phyloP scores from a whole-genome alignment of 1,140 invertebrate species.

The Penaeus japonicus region DNA sequence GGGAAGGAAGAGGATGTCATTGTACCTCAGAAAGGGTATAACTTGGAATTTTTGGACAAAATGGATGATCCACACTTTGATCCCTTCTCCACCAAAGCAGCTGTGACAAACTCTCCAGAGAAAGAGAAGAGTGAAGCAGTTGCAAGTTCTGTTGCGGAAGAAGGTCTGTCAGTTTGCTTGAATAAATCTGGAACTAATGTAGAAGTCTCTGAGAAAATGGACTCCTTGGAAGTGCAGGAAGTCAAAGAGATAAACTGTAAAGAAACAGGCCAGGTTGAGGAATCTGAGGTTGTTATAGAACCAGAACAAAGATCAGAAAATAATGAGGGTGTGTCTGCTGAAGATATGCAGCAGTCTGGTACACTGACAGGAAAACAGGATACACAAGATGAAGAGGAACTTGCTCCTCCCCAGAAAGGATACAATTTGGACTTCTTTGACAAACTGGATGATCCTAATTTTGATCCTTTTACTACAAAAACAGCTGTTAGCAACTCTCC shows the following conservation, averaged over 20 bases:
- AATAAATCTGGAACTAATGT: neutral
- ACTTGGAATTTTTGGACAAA: neutral
- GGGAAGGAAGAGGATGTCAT: neutral
- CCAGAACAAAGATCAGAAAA: too few species aligned
- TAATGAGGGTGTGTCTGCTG: too few species aligned
- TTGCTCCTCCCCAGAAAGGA: neutral
- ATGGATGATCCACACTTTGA: neutral
- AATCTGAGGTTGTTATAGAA: too few species aligned
- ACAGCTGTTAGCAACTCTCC: constrained; percentile 18
- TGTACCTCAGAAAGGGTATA: neutral
- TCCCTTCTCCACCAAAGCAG: neutral
- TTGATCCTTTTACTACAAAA: constrained; percentile 41
- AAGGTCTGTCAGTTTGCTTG: neutral
- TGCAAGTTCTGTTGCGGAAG: neutral
- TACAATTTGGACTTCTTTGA: constrained; percentile 33
- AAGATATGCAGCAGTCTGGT: too few species aligned
- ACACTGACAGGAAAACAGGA: too few species aligned
- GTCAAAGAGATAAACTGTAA: too few species aligned
- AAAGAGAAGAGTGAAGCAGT: neutral
- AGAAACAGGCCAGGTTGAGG: too few species aligned
- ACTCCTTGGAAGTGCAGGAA: too few species aligned
- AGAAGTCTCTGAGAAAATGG: neutral
- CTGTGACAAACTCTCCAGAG: neutral
- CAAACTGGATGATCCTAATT: constrained; percentile 33
- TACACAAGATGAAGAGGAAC: neutral